Base-by-base conservation (phyloP, 2,113 vertebrate genomes). In the Chascanopsetta lugubris region DNA sequence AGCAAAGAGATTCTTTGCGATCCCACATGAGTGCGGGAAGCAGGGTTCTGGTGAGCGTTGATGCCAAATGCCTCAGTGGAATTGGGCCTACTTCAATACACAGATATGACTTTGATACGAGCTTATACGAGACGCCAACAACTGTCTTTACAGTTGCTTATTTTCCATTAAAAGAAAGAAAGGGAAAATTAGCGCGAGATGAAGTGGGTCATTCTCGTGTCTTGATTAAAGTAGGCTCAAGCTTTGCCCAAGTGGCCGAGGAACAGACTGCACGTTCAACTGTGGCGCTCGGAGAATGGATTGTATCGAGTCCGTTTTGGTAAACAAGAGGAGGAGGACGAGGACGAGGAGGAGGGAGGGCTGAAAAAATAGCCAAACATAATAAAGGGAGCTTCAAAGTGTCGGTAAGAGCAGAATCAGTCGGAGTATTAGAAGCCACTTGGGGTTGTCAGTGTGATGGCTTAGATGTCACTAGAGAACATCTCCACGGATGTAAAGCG, bases 381-480 rank as follows among this genome's bases (percentile, higher is more conserved):
- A 80, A 85, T 73, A 78, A 83, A 82, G 26, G 72, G 59, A 72
- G 78, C 82, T 80, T 88, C 69, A 74, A 83, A 86, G 82, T 74
- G 26, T 67, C 72, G 38, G 61, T 43, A 70, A n/a, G 73, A 82
- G 58, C 65, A 73, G 83, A 82, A 87, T 79, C 75, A 77, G 71
- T 77, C 30, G 53, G 66, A 68, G 85, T 55, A 87, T 90, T 88
- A 88, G 87, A 43, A 68, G 72, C 70, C 88, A 81, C 88, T 86
- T 56, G 85, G 84, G 88, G 82, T 83, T 83, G 86, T 76, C 67
- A 77, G 78, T 61, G 76, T 64, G 63, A 82, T 83, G 78, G 87
- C 88, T 91, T 87, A 90, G 69, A 90, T 84, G 85, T 77, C 86
- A 79, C 87, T 84, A 71, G 85, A 87, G 87, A 83, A 82, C 83